Conservation (phyloP, 1,140 invertebrate species). For the Zelostemma sp. region DNA sequence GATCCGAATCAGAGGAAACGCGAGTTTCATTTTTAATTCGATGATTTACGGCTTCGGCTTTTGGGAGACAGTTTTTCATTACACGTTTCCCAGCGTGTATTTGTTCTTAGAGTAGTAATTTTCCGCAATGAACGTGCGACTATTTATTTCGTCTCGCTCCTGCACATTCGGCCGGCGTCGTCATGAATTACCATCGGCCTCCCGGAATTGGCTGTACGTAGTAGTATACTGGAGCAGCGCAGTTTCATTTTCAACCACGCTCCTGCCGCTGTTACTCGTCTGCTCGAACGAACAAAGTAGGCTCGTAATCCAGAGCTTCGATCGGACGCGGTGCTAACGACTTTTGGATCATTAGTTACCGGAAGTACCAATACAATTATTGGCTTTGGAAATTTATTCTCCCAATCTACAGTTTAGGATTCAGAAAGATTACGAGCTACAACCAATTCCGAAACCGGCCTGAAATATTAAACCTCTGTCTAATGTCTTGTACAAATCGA, state of each 20-base stretch:
- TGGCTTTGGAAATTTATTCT: slow-evolving; percentile 66
- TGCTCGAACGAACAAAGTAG: slow-evolving; percentile 48
- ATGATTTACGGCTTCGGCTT: background rate
- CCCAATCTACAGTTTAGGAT: slow-evolving; percentile 60
- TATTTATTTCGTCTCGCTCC: slow-evolving; percentile 47
- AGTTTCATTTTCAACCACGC: slow-evolving; percentile 61
- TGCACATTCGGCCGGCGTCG: slow-evolving; percentile 43
- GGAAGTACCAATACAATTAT: slow-evolving; percentile 71
- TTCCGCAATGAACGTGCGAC: slow-evolving; percentile 39
- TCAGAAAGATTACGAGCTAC: slow-evolving; percentile 43
- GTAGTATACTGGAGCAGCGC: slow-evolving; percentile 44
- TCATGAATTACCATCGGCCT: slow-evolving; percentile 61
- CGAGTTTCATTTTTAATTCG: background rate
- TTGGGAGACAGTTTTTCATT: slow-evolving; percentile 18
- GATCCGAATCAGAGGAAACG: background rate
- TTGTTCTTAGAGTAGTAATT: slow-evolving; percentile 43
- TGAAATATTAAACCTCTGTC: background rate
- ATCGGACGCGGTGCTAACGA: slow-evolving; percentile 63
- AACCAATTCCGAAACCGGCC: slow-evolving; percentile 26
- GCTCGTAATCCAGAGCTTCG: slow-evolving; percentile 56
- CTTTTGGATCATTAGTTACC: slow-evolving; percentile 71
- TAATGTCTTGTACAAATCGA: background rate
- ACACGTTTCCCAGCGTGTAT: slow-evolving; percentile 29
- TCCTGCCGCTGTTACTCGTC: slow-evolving; percentile 49
- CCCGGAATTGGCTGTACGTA: slow-evolving; percentile 53